Percentiles rank a stretch among this genome's conserved stretches.
phyloP scores from a whole-genome alignment of 1,140 invertebrate species.

The Aphaenogaster rudis region DNA sequence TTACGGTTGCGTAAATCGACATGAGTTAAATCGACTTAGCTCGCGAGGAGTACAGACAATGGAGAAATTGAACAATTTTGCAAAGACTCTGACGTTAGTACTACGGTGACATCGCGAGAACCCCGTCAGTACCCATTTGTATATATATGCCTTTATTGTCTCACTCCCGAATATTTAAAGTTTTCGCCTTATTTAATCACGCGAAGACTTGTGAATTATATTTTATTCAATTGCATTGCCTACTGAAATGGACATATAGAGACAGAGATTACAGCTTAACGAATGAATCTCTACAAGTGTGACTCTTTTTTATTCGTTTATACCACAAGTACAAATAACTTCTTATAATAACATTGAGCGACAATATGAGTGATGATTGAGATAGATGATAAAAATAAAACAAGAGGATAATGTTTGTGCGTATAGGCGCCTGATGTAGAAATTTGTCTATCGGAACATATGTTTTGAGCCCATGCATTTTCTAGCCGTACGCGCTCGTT shows the following conservation, averaged over 20 bases:
- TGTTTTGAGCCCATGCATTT: slow-evolving; percentile 7
- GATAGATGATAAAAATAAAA: neutral
- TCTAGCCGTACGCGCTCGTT: slow-evolving; percentile 33
- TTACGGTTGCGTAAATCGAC: slow-evolving; percentile 56
- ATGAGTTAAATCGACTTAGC: slow-evolving; percentile 35
- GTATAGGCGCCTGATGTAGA: neutral
- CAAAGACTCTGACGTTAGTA: slow-evolving; percentile 38
- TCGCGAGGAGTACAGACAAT: slow-evolving; percentile 15
- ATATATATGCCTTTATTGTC: slow-evolving; percentile 8
- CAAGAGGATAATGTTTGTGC: neutral
- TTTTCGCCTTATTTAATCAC: slow-evolving; percentile 45
- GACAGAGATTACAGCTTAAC: neutral
- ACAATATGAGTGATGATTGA: neutral
- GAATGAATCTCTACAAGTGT: neutral
- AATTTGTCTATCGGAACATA: slow-evolving; percentile 20
- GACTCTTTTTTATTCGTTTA: neutral
- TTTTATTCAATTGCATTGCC: slow-evolving; percentile 1
- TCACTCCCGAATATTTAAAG: neutral
- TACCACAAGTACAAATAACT: neutral
- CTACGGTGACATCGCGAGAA: neutral
- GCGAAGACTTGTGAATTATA: neutral
- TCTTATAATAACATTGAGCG: neutral
- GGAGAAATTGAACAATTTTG: slow-evolving; percentile 56
- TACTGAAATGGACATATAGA: neutral
- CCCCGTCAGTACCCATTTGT: slow-evolving; percentile 27